These are phyloP conservation scores for Clamator glandarius DNA, from an alignment of 2,797 vertebrate genomes.

Conservation along the genomic window DNA sequence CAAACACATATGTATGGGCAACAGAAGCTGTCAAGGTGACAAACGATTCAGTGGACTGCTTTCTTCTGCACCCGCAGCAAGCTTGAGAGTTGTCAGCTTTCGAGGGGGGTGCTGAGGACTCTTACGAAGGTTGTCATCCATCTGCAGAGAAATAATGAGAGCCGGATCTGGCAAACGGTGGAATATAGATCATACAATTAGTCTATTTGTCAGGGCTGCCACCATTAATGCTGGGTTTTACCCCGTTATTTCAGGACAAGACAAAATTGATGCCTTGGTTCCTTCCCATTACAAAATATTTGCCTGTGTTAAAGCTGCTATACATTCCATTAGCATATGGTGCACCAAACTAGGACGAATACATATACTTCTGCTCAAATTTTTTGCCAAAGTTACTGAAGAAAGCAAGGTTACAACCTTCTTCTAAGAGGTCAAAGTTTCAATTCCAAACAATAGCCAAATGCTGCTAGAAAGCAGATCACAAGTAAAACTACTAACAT, in stretches of 20 bases:
- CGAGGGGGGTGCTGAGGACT: conserved; percentile 94
- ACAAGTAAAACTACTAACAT: neutral
- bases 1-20: neutral
- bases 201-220: neutral
- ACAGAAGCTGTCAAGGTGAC: conserved; percentile 68
- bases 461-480: neutral
- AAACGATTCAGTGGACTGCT: conserved; percentile 77
- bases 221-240: neutral
- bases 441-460: neutral
- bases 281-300: neutral
- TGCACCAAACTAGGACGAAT: neutral
- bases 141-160: conserved; percentile 82
- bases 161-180: conserved; percentile 52
- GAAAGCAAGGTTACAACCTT: neutral
- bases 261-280: neutral
- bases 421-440: neutral
- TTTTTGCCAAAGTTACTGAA: neutral
- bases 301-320: neutral
- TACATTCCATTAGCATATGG: neutral
- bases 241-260: neutral
- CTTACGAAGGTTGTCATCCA: conserved; percentile 97
- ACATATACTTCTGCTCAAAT: neutral
- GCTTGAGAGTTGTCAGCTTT: conserved; percentile 84
- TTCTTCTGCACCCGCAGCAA: conserved; percentile 78
- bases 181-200: neutral